phyloP scores from a whole-genome alignment of 2,113 vertebrate genomes.

The Marmota monax region DNA sequence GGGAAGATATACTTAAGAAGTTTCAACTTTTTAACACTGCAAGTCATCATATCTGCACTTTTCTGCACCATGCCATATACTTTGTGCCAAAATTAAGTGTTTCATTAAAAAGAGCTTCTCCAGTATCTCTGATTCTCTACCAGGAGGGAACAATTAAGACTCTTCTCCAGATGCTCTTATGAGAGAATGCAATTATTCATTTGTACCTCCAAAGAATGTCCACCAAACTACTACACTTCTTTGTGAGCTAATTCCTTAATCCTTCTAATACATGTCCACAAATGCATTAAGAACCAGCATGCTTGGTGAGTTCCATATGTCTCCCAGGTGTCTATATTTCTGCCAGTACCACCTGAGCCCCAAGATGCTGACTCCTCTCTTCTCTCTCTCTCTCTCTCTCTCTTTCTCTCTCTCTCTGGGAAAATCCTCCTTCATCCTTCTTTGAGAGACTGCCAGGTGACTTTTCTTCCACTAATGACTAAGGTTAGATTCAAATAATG shows the following conservation, averaged over 20 bases:
- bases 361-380: neutral
- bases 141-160: neutral
- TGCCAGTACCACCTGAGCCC: neutral
- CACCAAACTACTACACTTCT: neutral
- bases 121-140: neutral
- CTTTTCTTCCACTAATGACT: neutral
- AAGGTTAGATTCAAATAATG: conserved; percentile 15
- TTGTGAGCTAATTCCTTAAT: neutral
- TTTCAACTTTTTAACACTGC: neutral
- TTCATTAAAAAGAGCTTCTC: conserved; percentile 15
- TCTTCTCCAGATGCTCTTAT: neutral
- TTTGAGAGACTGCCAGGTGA: neutral
- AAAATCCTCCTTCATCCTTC: neutral
- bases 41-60: neutral
- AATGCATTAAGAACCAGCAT: neutral
- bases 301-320: neutral
- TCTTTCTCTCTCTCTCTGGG: neutral
- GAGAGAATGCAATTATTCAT: neutral
- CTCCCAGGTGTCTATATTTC: neutral
- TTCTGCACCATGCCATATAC: neutral
- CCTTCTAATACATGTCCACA: neutral
- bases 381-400: neutral
- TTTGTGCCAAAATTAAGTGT: neutral
- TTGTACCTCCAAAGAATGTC: neutral
- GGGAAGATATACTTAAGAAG: neutral